phyloP scores from a whole-genome alignment of 1,140 invertebrate genomes.

The Drosophila paulistorum region DNA sequence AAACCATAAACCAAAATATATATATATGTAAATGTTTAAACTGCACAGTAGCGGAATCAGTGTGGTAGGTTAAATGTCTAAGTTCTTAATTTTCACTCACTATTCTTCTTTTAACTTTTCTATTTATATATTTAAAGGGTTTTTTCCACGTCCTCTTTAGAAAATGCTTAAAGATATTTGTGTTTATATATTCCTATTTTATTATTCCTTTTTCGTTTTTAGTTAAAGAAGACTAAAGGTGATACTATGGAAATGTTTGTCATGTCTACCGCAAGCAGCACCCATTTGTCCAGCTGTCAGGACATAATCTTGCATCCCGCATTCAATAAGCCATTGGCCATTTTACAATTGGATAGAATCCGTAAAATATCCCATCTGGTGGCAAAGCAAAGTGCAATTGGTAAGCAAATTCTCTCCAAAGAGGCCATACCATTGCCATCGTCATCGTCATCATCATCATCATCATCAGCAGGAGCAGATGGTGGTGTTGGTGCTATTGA shows the following conservation, averaged over 20 bases:
- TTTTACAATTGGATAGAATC: constrained; percentile 47
- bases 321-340: constrained; percentile 49
- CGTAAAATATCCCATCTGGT: constrained; percentile 48
- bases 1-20: neutral
- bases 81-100: no score
- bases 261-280: constrained; percentile 23
- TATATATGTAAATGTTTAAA: neutral
- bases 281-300: constrained; percentile 9
- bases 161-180: no score
- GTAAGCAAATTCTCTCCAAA: constrained; percentile 33
- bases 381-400: constrained; percentile 42
- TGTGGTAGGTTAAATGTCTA: neutral
- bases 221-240: constrained; percentile 14
- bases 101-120: no score
- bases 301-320: constrained; percentile 56
- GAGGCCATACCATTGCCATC: constrained; percentile 64
- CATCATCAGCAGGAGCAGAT: neutral
- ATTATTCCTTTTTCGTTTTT: neutral
- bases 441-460: neutral
- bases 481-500: constrained; percentile 37
- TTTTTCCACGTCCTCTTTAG: no score
- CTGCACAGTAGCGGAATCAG: neutral
- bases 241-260: constrained; percentile 39
- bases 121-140: no score
- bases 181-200: no score